Percentiles rank a stretch among this genome's conserved stretches.
These are phyloP conservation scores for Matsumurasca onukii DNA, from an alignment of 1,140 invertebrate species.

Conservation along the genomic window DNA sequence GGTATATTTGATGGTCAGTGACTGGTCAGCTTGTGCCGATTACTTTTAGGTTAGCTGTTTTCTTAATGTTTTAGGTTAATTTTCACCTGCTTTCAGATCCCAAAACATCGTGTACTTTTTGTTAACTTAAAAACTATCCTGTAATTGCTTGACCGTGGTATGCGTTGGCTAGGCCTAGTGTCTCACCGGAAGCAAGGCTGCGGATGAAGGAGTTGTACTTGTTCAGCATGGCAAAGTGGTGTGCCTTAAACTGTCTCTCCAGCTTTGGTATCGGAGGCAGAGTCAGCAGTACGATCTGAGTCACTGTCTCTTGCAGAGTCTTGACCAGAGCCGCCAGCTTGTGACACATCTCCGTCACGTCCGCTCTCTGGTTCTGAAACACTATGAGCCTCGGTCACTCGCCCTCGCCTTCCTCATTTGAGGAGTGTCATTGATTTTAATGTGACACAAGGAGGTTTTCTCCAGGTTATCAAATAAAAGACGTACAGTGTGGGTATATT, in stretches of 20 bases:
- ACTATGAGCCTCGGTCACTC: background rate
- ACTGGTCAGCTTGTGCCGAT: too few species aligned
- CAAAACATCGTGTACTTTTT: too few species aligned
- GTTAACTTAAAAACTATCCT: too few species aligned
- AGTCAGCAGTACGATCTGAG: conserved; percentile 16
- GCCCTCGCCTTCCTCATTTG: background rate
- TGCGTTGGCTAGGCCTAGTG: background rate
- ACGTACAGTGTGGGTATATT: background rate
- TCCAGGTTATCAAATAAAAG: too few species aligned
- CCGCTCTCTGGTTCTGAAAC: background rate
- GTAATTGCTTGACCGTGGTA: too few species aligned
- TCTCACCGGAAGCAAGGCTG: conserved; percentile 3
- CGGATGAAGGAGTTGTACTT: conserved; percentile 2
- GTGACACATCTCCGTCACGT: background rate
- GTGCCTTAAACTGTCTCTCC: background rate
- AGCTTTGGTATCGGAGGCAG: conserved; percentile 18
- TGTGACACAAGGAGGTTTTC: background rate
- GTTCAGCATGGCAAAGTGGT: background rate
- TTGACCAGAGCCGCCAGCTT: conserved; percentile 1
- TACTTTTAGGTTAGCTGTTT: too few species aligned
- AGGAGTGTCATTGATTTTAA: background rate
- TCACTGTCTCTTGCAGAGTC: background rate
- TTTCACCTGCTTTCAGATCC: too few species aligned
- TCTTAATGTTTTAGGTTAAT: too few species aligned
- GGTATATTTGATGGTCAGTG: too few species aligned